Conservation (phyloP, 1,140 invertebrate species). For the Mya arenaria region DNA sequence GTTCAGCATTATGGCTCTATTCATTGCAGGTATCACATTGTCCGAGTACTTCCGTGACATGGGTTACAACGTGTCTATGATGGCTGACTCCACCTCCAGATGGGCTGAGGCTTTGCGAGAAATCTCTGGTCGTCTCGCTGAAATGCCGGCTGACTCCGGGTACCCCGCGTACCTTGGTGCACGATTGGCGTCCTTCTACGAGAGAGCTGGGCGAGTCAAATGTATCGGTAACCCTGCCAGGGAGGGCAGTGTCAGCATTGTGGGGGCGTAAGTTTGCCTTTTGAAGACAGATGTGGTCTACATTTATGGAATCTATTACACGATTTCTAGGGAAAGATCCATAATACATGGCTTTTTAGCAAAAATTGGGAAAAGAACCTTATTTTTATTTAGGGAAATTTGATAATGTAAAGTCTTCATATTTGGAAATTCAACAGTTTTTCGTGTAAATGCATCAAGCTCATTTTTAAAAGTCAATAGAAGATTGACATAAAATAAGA, state of each 20-base stretch:
- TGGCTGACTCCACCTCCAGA: conserved; percentile 99
- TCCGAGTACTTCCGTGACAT: conserved; percentile 99
- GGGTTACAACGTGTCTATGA: conserved; percentile 99
- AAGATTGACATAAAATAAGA: too few species aligned
- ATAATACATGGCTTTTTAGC: too few species aligned
- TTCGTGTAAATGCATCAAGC: too few species aligned
- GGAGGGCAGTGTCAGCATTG: conserved; percentile 99
- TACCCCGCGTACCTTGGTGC: conserved; percentile 99
- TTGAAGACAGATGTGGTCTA: conserved; percentile 15
- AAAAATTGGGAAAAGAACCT: too few species aligned
- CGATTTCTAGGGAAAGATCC: background rate
- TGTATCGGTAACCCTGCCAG: conserved; percentile 99
- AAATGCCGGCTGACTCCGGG: conserved; percentile 99
- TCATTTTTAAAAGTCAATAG: too few species aligned
- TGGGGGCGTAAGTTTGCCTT: conserved; percentile 92
- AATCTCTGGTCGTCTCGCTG: conserved; percentile 99
- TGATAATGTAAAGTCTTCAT: too few species aligned
- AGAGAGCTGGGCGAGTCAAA: conserved; percentile 97
- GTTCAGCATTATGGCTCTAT: too few species aligned
- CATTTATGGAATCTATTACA: background rate
- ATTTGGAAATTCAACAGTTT: too few species aligned
- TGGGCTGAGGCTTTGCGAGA: conserved; percentile 99
- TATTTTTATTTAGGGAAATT: too few species aligned
- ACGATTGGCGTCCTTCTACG: conserved; percentile 99
- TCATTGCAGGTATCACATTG: conserved; percentile 93